Evolutionary conservation across 2,888 invertebrate species (phyloP).

Genomic region (Agrotis segetum): DNA sequence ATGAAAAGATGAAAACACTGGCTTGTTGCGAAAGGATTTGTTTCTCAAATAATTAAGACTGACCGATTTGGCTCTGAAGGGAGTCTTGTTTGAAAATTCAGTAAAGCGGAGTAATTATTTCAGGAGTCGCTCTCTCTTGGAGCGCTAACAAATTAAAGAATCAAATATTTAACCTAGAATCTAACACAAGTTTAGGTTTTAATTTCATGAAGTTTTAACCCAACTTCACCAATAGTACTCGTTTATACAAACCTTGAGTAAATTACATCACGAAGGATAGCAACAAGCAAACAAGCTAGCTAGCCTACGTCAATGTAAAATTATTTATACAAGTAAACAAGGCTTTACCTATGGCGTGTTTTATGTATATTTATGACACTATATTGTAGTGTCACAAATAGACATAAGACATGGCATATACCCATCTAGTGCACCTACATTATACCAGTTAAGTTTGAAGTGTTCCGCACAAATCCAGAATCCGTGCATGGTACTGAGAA

Average conservation of each 20-base stretch:
- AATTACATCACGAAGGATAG: neutral
- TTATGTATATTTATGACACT: too few relatives aligned
- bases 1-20: conserved; percentile 68
- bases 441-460: too few relatives aligned
- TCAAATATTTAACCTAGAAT: conserved; percentile 10
- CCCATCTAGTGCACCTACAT: neutral
- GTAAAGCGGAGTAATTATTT: conserved; percentile 40
- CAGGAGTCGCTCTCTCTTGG: conserved; percentile 1
- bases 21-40: conserved; percentile 69
- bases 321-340: neutral
- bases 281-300: neutral
- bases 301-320: neutral
- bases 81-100: conserved; percentile 47
- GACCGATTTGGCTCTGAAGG: conserved; percentile 47
- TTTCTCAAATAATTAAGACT: conserved; percentile 71
- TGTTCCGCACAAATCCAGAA: too few relatives aligned
- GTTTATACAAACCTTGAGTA: neutral
- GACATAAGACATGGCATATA: neutral
- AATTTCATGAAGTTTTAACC: neutral
- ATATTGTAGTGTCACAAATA: neutral
- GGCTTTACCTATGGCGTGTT: neutral
- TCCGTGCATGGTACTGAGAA: too few relatives aligned
- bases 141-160: conserved; percentile 15
- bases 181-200: neutral
- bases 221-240: neutral